Percentiles rank a stretch among this genome's conserved stretches.
phyloP scores from a whole-genome alignment of 2,888 invertebrate species.

The Sphaerophoria taeniata region DNA sequence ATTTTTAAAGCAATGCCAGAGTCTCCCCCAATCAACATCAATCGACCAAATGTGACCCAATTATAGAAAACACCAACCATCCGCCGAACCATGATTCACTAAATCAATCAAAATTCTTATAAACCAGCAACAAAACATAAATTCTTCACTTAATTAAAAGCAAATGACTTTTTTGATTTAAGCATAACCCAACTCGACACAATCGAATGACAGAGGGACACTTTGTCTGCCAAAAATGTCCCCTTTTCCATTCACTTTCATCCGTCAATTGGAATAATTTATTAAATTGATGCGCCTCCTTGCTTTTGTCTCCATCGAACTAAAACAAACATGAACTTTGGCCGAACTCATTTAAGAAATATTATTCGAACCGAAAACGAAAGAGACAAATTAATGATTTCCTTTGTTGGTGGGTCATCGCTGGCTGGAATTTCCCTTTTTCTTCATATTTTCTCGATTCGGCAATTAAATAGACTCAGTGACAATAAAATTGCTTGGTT shows the following conservation, averaged over 20 bases:
- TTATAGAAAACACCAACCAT: too few species aligned
- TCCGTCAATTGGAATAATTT: constrained; percentile 54
- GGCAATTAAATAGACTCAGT: constrained; percentile 48
- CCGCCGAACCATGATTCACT: too few species aligned
- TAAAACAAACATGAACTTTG: constrained; percentile 6
- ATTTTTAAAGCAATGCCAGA: too few species aligned
- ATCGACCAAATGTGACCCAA: too few species aligned
- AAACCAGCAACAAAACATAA: not conserved
- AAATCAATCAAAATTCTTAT: constrained; percentile 4
- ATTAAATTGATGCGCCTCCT: constrained; percentile 35
- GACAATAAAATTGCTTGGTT: constrained; percentile 38
- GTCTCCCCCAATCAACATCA: too few species aligned
- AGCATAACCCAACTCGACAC: not conserved
- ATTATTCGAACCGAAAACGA: not conserved
- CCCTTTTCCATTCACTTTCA: not conserved
- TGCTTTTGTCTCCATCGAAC: not conserved
- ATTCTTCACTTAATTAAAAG: constrained; percentile 1
- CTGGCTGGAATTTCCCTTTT: constrained; percentile 23
- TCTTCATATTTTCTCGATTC: not conserved
- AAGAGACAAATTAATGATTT: constrained; percentile 53
- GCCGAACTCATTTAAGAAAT: constrained; percentile 31
- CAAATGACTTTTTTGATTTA: constrained; percentile 21
- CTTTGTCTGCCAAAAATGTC: constrained; percentile 31
- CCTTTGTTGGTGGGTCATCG: constrained; percentile 34
- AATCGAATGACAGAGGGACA: not conserved